These are phyloP conservation scores for Serinus canaria DNA, from an alignment of 2,113 vertebrate genomes.

Conservation along the genomic window DNA sequence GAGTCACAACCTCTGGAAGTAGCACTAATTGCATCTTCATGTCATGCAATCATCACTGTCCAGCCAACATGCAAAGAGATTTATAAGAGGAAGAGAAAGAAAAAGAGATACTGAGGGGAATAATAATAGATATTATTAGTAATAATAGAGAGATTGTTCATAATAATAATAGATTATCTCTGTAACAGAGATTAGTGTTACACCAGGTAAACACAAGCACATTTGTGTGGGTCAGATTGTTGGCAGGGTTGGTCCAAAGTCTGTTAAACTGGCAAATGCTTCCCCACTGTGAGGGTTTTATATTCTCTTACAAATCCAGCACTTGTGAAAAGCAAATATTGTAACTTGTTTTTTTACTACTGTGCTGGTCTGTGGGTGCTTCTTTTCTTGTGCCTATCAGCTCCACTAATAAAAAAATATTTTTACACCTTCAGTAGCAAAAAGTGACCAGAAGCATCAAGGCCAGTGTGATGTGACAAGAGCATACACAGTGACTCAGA, in stretches of 20 bases:
- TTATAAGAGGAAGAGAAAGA: neutral
- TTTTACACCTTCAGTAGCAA: neutral
- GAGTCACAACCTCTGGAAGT: neutral
- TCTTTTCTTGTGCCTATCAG: neutral
- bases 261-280: neutral
- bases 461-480: neutral
- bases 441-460: neutral
- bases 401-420: neutral
- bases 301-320: neutral
- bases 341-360: neutral
- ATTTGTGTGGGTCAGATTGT: neutral
- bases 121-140: neutral
- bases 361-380: neutral
- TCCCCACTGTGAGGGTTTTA: neutral
- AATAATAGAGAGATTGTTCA: neutral
- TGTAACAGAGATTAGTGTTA: neutral
- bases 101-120: neutral
- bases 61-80: neutral
- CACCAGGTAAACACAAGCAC: neutral
- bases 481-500: neutral
- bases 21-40: neutral
- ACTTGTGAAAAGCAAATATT: neutral
- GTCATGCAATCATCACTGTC: neutral
- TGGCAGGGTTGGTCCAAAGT: neutral
- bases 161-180: neutral